These are phyloP conservation scores for Exocentrus adspersus DNA, from an alignment of 2,888 invertebrate genomes.

Conservation along the genomic window DNA sequence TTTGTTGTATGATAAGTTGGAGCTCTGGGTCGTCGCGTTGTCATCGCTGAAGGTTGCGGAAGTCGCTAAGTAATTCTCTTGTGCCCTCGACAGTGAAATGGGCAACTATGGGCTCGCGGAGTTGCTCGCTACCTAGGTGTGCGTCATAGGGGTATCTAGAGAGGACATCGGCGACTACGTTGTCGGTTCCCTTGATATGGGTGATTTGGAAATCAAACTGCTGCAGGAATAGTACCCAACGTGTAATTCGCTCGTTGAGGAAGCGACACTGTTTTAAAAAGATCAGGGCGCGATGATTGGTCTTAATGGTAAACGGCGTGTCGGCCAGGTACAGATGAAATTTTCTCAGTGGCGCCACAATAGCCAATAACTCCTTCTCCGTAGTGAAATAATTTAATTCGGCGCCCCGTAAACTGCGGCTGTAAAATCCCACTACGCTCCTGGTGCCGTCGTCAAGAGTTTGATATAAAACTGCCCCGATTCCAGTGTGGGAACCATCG, in stretches of 20 bases:
- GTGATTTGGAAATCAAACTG: slow-evolving; percentile 31
- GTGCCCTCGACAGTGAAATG: too few species aligned
- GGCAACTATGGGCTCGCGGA: too few species aligned
- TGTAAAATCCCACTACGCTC: slow-evolving; percentile 30
- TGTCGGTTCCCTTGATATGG: slow-evolving; percentile 31
- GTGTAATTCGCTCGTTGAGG: slow-evolving; percentile 29
- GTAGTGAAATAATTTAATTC: slow-evolving; percentile 37
- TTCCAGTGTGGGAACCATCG: slow-evolving; percentile 29
- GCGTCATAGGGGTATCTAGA: too few species aligned
- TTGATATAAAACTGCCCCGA: slow-evolving; percentile 35
- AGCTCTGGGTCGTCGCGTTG: slow-evolving; percentile 6
- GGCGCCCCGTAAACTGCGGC: slow-evolving; percentile 25
- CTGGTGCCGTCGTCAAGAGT: slow-evolving; percentile 14
- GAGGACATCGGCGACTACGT: slow-evolving; percentile 22
- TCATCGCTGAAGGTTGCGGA: too few species aligned
- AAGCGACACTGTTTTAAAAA: slow-evolving; percentile 34
- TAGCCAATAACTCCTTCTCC: slow-evolving; percentile 37
- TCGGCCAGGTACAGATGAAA: slow-evolving; percentile 25
- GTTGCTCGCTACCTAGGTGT: too few species aligned
- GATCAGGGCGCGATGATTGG: slow-evolving; percentile 36
- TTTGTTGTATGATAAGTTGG: too few species aligned
- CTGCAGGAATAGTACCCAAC: slow-evolving; percentile 30
- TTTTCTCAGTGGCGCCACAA: slow-evolving; percentile 33
- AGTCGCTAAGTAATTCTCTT: too few species aligned
- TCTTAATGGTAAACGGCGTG: slow-evolving; percentile 25